Percentiles rank a stretch among this genome's conserved stretches.
Evolutionary conservation across 2,888 invertebrate genomes (phyloP).

Genomic region (Diplazon laetatorius): DNA sequence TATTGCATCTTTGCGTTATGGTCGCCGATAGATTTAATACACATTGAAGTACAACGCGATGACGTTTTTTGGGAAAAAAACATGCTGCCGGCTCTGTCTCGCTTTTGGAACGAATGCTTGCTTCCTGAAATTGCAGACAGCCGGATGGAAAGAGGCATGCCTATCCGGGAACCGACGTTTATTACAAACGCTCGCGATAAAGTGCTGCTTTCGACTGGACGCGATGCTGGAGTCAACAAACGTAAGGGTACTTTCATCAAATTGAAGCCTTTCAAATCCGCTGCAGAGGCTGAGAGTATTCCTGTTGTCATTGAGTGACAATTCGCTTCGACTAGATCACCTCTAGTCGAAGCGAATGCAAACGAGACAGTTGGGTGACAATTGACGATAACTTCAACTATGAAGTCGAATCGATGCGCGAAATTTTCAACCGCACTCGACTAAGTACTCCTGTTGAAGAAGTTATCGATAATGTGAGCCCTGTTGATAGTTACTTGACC

Average conservation of each 20-base stretch:
- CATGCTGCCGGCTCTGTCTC: slow-evolving; percentile 54
- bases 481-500: not conserved
- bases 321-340: no score
- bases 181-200: slow-evolving; percentile 46
- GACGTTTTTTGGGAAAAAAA: slow-evolving; percentile 62
- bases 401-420: not conserved
- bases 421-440: not conserved
- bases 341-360: no score
- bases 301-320: no score
- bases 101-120: slow-evolving; percentile 65
- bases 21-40: slow-evolving; percentile 48
- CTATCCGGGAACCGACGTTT: slow-evolving; percentile 56
- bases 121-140: slow-evolving; percentile 70
- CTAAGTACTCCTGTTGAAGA: not conserved
- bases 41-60: slow-evolving; percentile 48
- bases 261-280: no score
- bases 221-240: not conserved
- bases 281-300: no score
- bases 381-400: not conserved
- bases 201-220: no score
- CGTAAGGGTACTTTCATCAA: not conserved
- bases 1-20: slow-evolving; percentile 35
- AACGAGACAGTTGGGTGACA: no score
- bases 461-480: not conserved
- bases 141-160: slow-evolving; percentile 50